These are phyloP conservation scores for Tetranychus truncatus DNA, from an alignment of 2,888 invertebrate species.

Conservation along the genomic window DNA sequence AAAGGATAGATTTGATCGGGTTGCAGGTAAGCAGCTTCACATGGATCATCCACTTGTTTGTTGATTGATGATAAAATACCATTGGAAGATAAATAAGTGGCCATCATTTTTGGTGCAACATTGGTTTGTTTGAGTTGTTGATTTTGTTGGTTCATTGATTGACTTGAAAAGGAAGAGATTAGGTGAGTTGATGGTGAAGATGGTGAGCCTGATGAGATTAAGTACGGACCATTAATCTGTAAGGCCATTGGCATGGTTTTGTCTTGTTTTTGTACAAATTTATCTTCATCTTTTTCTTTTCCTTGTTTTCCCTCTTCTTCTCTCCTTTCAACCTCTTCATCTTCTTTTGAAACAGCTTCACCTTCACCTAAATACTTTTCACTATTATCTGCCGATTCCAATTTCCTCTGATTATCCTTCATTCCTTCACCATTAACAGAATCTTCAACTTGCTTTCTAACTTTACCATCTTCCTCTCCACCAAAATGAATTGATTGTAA, in stretches of 20 bases:
- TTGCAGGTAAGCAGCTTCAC: not conserved
- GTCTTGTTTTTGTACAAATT: not conserved
- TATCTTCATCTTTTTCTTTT: not conserved
- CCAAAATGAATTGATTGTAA: not conserved
- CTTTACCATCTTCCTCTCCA: not conserved
- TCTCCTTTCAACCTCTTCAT: not conserved
- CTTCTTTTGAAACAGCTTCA: not conserved
- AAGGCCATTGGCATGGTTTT: not conserved
- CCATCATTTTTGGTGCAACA: not conserved
- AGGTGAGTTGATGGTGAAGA: not conserved
- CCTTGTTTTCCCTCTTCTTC: not conserved
- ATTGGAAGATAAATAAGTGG: not conserved
- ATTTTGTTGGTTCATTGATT: not conserved
- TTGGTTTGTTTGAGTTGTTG: not conserved
- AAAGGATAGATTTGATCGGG: slow-evolving; percentile 7
- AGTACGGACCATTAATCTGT: not conserved
- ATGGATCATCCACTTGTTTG: not conserved
- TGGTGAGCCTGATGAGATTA: not conserved
- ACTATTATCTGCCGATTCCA: too few species aligned
- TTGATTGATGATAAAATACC: not conserved
- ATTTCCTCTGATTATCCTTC: not conserved
- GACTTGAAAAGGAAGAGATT: not conserved
- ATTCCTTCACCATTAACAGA: not conserved
- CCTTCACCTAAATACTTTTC: not conserved
- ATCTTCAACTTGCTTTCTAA: not conserved